Percentiles rank a stretch among this genome's conserved stretches.
Conservation (phyloP, 2,113 vertebrate species). For the zebrafish (Danio rerio) region DNA sequence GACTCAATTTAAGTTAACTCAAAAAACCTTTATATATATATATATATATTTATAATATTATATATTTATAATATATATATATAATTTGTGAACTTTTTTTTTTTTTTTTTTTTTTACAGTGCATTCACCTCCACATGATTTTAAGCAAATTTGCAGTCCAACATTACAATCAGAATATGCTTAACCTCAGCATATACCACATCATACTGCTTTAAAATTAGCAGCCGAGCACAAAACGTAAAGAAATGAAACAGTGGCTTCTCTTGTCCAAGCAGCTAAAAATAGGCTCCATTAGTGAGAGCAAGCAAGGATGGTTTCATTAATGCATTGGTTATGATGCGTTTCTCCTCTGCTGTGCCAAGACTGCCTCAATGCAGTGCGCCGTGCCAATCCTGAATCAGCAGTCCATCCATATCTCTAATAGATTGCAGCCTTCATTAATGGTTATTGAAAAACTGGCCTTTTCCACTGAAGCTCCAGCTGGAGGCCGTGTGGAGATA, state of each 20-base stretch:
- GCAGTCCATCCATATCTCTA: conserved; percentile 58
- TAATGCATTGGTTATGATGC: conserved; percentile 37
- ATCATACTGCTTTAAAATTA: conserved; percentile 30
- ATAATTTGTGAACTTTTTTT: too few species aligned
- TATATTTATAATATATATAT: too few species aligned
- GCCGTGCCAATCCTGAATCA: conserved; percentile 55
- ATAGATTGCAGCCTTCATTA: conserved; percentile 56
- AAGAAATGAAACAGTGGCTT: conserved; percentile 33
- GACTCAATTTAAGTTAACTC: too few species aligned
- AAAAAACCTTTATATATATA: too few species aligned
- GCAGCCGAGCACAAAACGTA: background rate
- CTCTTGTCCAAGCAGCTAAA: conserved; percentile 44
- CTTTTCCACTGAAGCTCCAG: conserved; percentile 19
- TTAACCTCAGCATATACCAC: background rate
- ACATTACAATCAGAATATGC: background rate
- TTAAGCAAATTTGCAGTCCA: background rate
- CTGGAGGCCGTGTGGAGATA: background rate
- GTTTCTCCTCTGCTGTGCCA: conserved; percentile 25
- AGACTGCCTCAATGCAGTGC: conserved; percentile 22
- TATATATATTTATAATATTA: too few species aligned
- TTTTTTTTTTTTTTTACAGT: too few species aligned
- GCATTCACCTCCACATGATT: background rate
- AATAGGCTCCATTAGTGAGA: conserved; percentile 53
- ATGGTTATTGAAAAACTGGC: conserved; percentile 40
- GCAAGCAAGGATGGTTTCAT: conserved; percentile 46